Evolutionary conservation across 2,113 vertebrate genomes (phyloP).

Genomic region (Grantiella picta): DNA sequence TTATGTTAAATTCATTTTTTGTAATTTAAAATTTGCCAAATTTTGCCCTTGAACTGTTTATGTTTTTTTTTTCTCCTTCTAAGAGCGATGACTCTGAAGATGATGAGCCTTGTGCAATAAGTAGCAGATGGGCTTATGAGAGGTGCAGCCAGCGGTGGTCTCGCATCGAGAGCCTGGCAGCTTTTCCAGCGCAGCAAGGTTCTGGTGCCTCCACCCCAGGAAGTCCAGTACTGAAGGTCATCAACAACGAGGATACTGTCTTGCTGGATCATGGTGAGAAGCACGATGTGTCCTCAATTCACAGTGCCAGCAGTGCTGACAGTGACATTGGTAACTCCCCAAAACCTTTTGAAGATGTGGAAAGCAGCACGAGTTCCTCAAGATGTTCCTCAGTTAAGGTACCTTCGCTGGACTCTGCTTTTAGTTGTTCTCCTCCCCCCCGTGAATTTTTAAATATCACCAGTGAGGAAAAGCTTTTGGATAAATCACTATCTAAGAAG

Average conservation of each 20-base stretch:
- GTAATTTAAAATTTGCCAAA: background rate
- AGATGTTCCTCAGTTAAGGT: conserved; percentile 70
- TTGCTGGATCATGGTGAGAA: conserved; percentile 54
- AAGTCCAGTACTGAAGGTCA: conserved; percentile 15
- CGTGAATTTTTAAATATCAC: conserved; percentile 38
- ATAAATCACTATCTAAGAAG: conserved; percentile 74
- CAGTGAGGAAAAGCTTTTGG: conserved; percentile 56
- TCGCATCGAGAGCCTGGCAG: conserved; percentile 60
- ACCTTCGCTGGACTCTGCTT: conserved; percentile 58
- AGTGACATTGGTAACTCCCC: conserved; percentile 64
- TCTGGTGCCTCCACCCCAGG: background rate
- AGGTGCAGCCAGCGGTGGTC: conserved; percentile 73
- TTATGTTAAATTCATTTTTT: background rate
- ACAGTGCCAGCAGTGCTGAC: conserved; percentile 81
- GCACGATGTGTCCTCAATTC: conserved; percentile 74
- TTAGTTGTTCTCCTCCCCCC: conserved; percentile 69
- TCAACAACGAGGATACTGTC: background rate
- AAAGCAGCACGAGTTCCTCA: conserved; percentile 72
- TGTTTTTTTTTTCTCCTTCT: background rate
- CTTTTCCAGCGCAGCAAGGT: background rate
- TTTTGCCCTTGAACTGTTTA: background rate
- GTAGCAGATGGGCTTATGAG: conserved; percentile 83
- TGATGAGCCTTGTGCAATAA: conserved; percentile 84
- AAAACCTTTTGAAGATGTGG: conserved; percentile 62
- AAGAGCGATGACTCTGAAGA: conserved; percentile 80